Evolutionary conservation across 2,113 vertebrate species (phyloP).

Genomic region (Solenodon paradoxus): DNA sequence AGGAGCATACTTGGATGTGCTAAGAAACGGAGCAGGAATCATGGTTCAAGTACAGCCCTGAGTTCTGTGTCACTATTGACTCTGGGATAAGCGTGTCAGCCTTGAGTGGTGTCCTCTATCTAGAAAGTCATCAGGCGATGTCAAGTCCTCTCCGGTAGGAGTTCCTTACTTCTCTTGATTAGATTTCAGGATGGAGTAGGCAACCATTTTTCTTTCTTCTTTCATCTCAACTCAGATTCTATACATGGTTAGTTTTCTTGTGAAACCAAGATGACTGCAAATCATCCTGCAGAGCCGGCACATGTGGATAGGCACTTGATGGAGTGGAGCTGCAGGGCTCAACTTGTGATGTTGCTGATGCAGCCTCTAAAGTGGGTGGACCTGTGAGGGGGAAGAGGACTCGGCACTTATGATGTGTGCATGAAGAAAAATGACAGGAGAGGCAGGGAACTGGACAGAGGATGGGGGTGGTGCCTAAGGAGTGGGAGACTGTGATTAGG

Average conservation of each 20-base stretch:
- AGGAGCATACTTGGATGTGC: not conserved
- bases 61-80: not conserved
- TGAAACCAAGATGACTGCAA: not conserved
- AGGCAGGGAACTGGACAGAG: not conserved
- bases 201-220: slow-evolving; percentile 27
- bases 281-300: not conserved
- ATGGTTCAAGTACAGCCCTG: not conserved
- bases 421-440: not conserved
- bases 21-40: not conserved
- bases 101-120: not conserved
- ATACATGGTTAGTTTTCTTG: not conserved
- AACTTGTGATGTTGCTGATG: not conserved
- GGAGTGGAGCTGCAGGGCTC: not conserved
- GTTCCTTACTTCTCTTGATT: slow-evolving; percentile 2
- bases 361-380: not conserved
- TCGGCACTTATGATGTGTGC: not conserved
- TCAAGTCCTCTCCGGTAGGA: not conserved
- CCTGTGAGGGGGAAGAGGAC: not conserved
- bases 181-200: not conserved
- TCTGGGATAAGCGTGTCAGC: not conserved
- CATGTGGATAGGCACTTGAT: not conserved
- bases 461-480: fast-evolving
- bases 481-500: not conserved
- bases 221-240: not conserved
- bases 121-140: not conserved